These are phyloP conservation scores for Synergus gifuensis DNA, from an alignment of 2,888 invertebrate species.

Conservation along the genomic window DNA sequence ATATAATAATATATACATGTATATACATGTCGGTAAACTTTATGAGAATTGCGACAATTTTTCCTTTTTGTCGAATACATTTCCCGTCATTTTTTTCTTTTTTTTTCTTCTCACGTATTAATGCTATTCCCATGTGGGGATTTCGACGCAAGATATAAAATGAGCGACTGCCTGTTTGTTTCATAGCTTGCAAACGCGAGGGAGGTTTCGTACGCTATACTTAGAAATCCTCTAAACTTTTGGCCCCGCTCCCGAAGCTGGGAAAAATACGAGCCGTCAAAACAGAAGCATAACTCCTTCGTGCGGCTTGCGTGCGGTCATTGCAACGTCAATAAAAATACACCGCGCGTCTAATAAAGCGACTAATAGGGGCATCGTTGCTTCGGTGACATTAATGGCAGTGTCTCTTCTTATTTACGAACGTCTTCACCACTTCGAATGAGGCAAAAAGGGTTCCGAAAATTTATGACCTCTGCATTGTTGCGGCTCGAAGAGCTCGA, in stretches of 20 bases:
- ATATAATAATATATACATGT: too few species aligned
- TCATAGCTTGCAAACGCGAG: conserved; percentile 41
- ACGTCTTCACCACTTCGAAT: conserved; percentile 20
- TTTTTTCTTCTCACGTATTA: neutral
- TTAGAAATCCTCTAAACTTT: conserved; percentile 70
- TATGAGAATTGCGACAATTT: neutral
- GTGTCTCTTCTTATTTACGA: conserved; percentile 31
- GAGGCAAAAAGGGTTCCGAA: conserved; percentile 1
- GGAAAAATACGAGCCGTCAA: conserved; percentile 53
- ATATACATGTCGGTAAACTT: neutral
- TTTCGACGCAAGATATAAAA: neutral
- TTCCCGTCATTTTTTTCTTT: neutral
- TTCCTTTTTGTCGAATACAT: neutral
- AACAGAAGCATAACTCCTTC: conserved; percentile 54
- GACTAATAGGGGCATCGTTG: conserved; percentile 60
- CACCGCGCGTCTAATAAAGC: conserved; percentile 61
- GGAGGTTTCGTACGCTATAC: conserved; percentile 63
- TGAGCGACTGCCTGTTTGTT: neutral
- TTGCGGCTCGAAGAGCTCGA: conserved; percentile 9
- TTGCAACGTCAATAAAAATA: conserved; percentile 56
- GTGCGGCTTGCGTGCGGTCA: conserved; percentile 49
- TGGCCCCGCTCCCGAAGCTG: conserved; percentile 65
- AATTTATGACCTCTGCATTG: conserved; percentile 29
- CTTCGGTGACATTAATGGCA: conserved; percentile 36
- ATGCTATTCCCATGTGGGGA: neutral